Evolutionary conservation across 37 sponge, comb jelly and placozoan species (phyloP), one percentile per base, ranked within the genome.

Genomic region (Ianthella basta): DNA sequence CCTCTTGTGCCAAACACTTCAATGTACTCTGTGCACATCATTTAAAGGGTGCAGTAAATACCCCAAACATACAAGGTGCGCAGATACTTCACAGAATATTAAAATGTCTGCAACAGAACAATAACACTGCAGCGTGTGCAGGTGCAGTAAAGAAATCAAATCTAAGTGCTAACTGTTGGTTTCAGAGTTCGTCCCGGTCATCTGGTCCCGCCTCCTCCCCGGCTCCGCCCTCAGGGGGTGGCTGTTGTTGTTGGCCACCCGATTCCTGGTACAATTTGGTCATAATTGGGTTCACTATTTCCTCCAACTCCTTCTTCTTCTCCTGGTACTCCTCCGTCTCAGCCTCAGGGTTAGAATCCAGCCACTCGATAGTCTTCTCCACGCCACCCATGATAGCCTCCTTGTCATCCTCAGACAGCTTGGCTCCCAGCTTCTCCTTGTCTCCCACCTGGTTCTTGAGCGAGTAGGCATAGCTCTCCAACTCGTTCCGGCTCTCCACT

Each of bases 291-390:
- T 92, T 89, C 23, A 92, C 97, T 23, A 96, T 73, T 41, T 94
- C 97, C 57, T 98, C 99, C 80, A 98, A 85, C 39, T 92, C 95
- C 79, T 98, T 96, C 90, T 98, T 98, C 83, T 96, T 92, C 36
- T 67, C 91, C 66, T 96, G 80, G 36, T 86, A 80, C 33, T 96
- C 99, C 39, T 90, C 95, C 15, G 91, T 88, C 0, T 88, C 91
- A 0, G 97, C 97, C 30, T 96, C 92, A 15, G 87, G 90, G 69
- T 96, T 90, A 15, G 84, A 72, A 72, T 98, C 97, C 80, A 96
- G 59, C 93, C 93, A 96, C 53, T 96, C 86, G 32, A 96, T 96
- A 30, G 92, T 93, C 20, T 81, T 86, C 4, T 96, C 93, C 39
- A 96, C 93, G 38, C 90, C 99, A 12, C 78, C 81, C 44, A 68